Conservation (phyloP, 2,113 vertebrate genomes). For the Nycticryphes semicollaris region DNA sequence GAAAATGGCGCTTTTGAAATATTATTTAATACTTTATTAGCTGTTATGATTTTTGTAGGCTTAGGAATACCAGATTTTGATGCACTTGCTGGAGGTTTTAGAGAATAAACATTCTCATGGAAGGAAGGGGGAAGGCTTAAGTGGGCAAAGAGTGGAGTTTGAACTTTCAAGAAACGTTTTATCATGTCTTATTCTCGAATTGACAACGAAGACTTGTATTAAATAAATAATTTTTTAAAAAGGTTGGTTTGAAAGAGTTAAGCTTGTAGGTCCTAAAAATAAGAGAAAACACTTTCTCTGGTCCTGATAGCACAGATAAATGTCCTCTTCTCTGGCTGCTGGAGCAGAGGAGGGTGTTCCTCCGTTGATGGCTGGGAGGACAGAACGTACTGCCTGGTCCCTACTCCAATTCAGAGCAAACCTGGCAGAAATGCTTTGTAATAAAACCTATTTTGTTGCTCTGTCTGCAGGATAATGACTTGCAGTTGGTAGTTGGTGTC, state of each 20-base stretch:
- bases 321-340: background rate
- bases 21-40: background rate
- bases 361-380: accelerated
- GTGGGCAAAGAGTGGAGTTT: background rate
- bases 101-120: background rate
- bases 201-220: background rate
- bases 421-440: background rate
- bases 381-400: background rate
- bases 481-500: background rate
- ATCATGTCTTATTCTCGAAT: background rate
- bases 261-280: background rate
- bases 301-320: background rate
- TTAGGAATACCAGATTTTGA: background rate
- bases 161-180: background rate
- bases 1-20: background rate
- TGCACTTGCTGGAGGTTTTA: background rate
- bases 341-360: background rate
- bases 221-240: background rate
- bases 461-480: background rate
- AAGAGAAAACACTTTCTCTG: background rate
- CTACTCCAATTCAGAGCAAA: background rate
- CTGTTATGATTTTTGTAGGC: background rate
- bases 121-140: background rate
- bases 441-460: background rate
- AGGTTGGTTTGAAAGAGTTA: background rate